Conservation (phyloP, 2,797 vertebrate genomes). For the Craterocephalus amniculus region DNA sequence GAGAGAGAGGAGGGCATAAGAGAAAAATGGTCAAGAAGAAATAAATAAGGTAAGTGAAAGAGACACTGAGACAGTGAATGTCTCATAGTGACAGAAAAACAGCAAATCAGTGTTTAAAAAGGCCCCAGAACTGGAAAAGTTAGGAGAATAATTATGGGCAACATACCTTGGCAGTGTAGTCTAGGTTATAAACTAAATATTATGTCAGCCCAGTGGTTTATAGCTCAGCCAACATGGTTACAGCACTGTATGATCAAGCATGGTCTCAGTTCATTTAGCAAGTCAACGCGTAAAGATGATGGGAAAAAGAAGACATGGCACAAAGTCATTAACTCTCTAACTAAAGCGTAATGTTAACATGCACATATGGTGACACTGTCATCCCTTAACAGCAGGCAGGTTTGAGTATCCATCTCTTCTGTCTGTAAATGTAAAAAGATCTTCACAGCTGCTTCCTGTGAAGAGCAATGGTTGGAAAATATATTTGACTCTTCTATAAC, state of each 20-base stretch:
- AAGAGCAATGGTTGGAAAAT: not conserved
- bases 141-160: not conserved
- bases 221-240: constrained; percentile 2
- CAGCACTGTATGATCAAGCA: not conserved
- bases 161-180: not conserved
- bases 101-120: constrained; percentile 10
- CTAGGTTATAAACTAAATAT: constrained; percentile 7
- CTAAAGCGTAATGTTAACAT: constrained; percentile 18
- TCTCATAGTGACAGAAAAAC: constrained; percentile 19
- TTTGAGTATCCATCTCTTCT: not conserved
- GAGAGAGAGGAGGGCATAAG: not conserved
- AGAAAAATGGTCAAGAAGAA: constrained; percentile 43
- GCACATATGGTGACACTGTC: not conserved
- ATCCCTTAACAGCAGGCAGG: not conserved
- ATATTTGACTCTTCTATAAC: not conserved
- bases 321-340: constrained; percentile 43
- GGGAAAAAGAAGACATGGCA: constrained; percentile 28
- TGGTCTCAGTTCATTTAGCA: constrained; percentile 19
- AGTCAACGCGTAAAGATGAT: constrained; percentile 25
- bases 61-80: constrained; percentile 20
- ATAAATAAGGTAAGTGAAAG: constrained; percentile 40
- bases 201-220: constrained; percentile 6
- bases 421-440: not conserved
- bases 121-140: not conserved
- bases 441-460: not conserved